Evolutionary conservation across 2,113 vertebrate genomes (phyloP), one percentile per base, ranked within the genome.

Genomic region (Microcebus tavaratra): DNA sequence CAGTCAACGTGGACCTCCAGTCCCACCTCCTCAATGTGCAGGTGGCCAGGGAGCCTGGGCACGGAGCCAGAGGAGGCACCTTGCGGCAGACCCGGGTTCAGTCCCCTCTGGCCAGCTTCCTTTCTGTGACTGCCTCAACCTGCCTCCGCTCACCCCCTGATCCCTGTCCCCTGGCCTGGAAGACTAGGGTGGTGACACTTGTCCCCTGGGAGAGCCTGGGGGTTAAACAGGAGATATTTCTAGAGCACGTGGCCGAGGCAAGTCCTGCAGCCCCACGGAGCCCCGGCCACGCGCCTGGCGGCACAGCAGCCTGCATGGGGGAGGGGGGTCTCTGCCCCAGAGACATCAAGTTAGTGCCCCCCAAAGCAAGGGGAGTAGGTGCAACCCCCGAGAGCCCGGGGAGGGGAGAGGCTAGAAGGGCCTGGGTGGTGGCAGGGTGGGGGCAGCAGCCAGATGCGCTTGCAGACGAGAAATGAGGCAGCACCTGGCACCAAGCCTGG

Each of bases 251-350:
- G 42, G 18, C 42, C 0, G 25, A 31, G 34, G 72, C 4, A 4
- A 48, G 72, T 29, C 72, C 72, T 20, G 2, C 29, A 78, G 29
- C 20, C n/a, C 67, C n/a, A 0, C 27, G 0, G 13, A 63, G 76
- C 67, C 14, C 31, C 31, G 1, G 11, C 50, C 50, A 10, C 8
- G 14, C 0, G 0, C 45, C 53, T 63, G 84, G 84, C 18, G 15
- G 23, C 0, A 0, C 4, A 1, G 0, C n/a, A 27, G 65, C 36
- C 20, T 53, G 48, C 50, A 18, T 2, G 50, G 23, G 6, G 23
- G 13, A 13, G 42, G 45, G 7, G 45, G 45, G 45, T 57, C 36
- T 23, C 75, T 50, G 42, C 55, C 63, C 55, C 67, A 53, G 76
- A 21, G 92, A 48, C n/a, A 55, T n/a, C 67, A 55, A 11, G n/a